These are phyloP conservation scores for Plectrocnemia conspersa DNA, from an alignment of 1,140 invertebrate genomes.

Conservation along the genomic window DNA sequence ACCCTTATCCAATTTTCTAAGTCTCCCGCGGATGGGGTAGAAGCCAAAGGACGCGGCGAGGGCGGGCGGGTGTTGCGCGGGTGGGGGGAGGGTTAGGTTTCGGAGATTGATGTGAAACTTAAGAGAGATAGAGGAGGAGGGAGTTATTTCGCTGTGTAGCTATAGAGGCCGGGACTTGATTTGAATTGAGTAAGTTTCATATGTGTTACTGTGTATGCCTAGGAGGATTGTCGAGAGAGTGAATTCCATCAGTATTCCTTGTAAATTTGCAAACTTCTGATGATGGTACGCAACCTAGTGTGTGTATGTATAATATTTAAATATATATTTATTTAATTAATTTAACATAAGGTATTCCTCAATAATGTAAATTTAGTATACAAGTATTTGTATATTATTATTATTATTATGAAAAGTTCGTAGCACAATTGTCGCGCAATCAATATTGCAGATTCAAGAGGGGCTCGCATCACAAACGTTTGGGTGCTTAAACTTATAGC, in stretches of 20 bases:
- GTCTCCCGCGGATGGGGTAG: slow-evolving; percentile 21
- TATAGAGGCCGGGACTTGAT: slow-evolving; percentile 31
- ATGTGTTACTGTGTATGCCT: slow-evolving; percentile 26
- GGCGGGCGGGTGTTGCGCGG: background rate
- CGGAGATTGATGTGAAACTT: slow-evolving; percentile 35
- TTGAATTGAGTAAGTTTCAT: slow-evolving; percentile 36
- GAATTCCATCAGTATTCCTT: slow-evolving; percentile 4
- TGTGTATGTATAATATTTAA: too few species aligned
- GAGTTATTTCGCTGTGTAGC: slow-evolving; percentile 21
- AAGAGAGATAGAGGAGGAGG: slow-evolving; percentile 17
- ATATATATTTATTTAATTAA: too few species aligned
- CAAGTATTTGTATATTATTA: too few species aligned
- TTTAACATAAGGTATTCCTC: too few species aligned
- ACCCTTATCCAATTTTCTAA: slow-evolving; percentile 36
- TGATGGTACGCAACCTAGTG: too few species aligned
- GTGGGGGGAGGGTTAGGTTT: slow-evolving; percentile 18
- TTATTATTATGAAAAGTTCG: too few species aligned
- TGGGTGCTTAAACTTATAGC: slow-evolving; percentile 18
- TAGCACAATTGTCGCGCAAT: too few species aligned
- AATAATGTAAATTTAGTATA: too few species aligned
- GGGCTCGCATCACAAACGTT: too few species aligned
- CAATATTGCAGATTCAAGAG: too few species aligned
- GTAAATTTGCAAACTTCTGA: too few species aligned
- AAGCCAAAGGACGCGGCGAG: background rate
- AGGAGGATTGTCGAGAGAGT: slow-evolving; percentile 7